Evolutionary conservation across 1,140 invertebrate genomes (phyloP).

Genomic region (Drosophila pachea): DNA sequence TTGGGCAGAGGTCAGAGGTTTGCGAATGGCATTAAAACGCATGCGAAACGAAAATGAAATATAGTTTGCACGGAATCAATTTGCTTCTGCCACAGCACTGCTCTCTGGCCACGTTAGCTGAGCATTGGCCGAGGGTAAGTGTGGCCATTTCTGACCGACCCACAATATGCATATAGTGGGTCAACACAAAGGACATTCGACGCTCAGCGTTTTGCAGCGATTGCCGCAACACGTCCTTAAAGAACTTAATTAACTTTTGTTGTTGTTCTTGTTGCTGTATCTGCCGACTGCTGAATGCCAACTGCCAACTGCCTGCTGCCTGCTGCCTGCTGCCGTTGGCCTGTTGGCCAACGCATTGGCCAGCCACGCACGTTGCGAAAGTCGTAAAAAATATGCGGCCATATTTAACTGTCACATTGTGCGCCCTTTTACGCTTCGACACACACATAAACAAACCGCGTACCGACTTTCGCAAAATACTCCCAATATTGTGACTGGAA

Average conservation of each 20-base stretch:
- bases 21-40: conserved; percentile 41
- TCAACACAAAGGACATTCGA: conserved; percentile 23
- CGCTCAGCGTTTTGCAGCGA: conserved; percentile 14
- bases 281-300: no score
- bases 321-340: not conserved
- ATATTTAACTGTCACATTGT: conserved; percentile 73
- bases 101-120: no score
- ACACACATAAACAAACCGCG: conserved; percentile 69
- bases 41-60: conserved; percentile 57
- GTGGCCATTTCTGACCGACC: not conserved
- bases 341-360: conserved; percentile 14
- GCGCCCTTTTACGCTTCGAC: conserved; percentile 69
- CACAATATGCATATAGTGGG: conserved; percentile 47
- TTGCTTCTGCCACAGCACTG: conserved; percentile 46
- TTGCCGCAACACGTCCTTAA: conserved; percentile 47
- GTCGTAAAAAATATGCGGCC: conserved; percentile 59
- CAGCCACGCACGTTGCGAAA: conserved; percentile 22
- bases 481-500: conserved; percentile 63
- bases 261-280: conserved; percentile 3
- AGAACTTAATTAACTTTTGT: conserved; percentile 58
- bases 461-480: conserved; percentile 55
- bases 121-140: not conserved
- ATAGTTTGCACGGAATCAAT: conserved; percentile 68
- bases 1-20: conserved; percentile 7
- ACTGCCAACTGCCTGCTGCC: no score